Base-by-base conservation (phyloP, 2,888 invertebrate genomes). In the Diploptera punctata region DNA sequence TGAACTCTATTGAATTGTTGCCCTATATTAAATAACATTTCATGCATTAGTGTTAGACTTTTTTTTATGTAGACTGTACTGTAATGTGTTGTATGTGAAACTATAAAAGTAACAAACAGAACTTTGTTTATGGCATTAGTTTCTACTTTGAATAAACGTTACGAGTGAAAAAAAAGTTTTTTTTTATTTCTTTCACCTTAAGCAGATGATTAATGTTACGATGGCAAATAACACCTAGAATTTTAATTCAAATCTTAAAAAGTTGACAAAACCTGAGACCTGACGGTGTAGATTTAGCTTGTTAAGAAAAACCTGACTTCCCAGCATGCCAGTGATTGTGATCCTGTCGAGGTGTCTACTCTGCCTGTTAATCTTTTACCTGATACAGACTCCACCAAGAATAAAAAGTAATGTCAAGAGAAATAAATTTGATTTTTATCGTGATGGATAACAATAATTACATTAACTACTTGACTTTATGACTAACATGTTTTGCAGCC, bases 331-430 rank as follows among this genome's bases (percentile, higher is more conserved):
- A 29, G 57, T 69, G 69, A 69, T 69, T 69, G 69, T 69, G 57
- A 31, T 33, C 57, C 57, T 19, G 57, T 60, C 69, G 57, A 69
- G 69, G 60, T 69, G 69, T 69, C 38, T 38, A 43, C 65, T 24
- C 31, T 52, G 54, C 68, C 33, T 68, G 68, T 68, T 68, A 52
- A 68, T 52, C 26, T 54, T 52, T 21, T 57, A 29, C 33, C 52
- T 52, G 52, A 19, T 52, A 24, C 52, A 21, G 52, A 24, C 52
- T 24, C n/a, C n/a, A n/a, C 3, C 24, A 52, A 21, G 52, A 13
- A 52, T 24, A 52, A 52, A 52, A 52, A 52, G 24, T 2, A 52
- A 21, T 52, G 24, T 24, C 24, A 52, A 18, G 19, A 52, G 24
- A 52, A 24, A 52, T 13, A 19, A 19, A 18, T n/a, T n/a, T n/a